Evolutionary conservation across 2,797 vertebrate genomes (phyloP).

Genomic region (Scomberomorus guttatus): DNA sequence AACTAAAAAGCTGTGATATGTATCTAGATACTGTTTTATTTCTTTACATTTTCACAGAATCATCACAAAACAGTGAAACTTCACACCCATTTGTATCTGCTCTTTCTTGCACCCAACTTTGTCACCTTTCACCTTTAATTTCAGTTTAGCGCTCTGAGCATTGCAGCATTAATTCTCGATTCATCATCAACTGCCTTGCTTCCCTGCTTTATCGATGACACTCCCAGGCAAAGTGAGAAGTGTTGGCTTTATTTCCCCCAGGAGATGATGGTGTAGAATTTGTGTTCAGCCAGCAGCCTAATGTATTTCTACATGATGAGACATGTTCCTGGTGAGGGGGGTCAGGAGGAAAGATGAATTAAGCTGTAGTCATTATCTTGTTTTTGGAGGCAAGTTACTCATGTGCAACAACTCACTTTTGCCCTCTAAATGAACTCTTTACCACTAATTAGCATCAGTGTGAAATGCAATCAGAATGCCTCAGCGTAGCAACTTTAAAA

Average conservation of each 20-base stretch:
- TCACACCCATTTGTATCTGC: background rate
- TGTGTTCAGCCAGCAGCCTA: constrained; percentile 55
- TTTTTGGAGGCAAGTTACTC: constrained; percentile 76
- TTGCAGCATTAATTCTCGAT: constrained; percentile 43
- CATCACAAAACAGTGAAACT: background rate
- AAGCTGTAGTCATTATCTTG: constrained; percentile 74
- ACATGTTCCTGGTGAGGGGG: constrained; percentile 42
- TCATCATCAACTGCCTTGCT: constrained; percentile 36
- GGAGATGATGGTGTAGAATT: constrained; percentile 41
- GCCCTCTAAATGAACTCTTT: constrained; percentile 70
- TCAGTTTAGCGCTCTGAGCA: constrained; percentile 22
- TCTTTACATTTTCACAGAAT: background rate
- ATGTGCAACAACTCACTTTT: constrained; percentile 69
- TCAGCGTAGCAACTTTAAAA: constrained; percentile 64
- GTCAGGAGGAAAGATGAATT: constrained; percentile 63
- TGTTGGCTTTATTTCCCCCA: constrained; percentile 86
- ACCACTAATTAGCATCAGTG: constrained; percentile 74
- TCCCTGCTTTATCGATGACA: constrained; percentile 55
- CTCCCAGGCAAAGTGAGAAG: constrained; percentile 52
- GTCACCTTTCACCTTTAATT: constrained; percentile 53
- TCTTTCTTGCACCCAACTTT: constrained; percentile 25
- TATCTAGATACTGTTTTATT: constrained; percentile 3
- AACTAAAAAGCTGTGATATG: background rate
- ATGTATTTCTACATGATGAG: constrained; percentile 68
- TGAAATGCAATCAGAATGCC: constrained; percentile 67